These are phyloP conservation scores for Callipepla squamata DNA, from an alignment of 2,113 vertebrate species.

Conservation along the genomic window DNA sequence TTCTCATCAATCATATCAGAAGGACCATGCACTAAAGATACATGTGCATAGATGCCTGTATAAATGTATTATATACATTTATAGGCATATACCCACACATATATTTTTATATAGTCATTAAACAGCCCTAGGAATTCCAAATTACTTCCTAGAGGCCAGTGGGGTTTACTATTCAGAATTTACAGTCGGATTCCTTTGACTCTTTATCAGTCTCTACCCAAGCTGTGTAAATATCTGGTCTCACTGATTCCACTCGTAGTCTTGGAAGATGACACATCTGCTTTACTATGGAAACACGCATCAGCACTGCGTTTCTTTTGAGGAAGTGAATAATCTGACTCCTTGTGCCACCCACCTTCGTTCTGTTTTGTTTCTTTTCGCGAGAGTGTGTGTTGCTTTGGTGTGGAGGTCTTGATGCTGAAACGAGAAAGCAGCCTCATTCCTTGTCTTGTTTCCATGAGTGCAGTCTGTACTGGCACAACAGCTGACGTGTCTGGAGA, in stretches of 20 bases:
- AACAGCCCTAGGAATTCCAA: background rate
- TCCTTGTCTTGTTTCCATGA: accelerated
- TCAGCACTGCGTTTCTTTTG: background rate
- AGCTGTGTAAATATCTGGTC: background rate
- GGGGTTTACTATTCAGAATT: background rate
- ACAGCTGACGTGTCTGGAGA: slow-evolving; percentile 9
- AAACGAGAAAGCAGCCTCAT: background rate
- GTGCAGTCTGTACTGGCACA: background rate
- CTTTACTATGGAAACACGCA: background rate
- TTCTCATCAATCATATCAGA: accelerated
- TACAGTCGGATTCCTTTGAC: background rate
- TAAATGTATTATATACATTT: accelerated
- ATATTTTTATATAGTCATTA: background rate
- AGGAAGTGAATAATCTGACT: background rate
- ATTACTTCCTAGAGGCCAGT: background rate
- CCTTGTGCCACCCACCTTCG: accelerated
- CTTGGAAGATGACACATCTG: accelerated
- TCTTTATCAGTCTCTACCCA: background rate
- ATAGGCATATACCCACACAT: accelerated
- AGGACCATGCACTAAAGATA: background rate
- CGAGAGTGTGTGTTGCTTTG: background rate
- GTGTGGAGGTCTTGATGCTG: background rate
- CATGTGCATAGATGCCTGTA: accelerated
- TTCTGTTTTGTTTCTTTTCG: background rate
- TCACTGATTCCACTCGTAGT: accelerated